Evolutionary conservation across 2,113 vertebrate species (phyloP), one percentile per base, ranked within the genome.

Genomic region (Rhinoptilus africanus): DNA sequence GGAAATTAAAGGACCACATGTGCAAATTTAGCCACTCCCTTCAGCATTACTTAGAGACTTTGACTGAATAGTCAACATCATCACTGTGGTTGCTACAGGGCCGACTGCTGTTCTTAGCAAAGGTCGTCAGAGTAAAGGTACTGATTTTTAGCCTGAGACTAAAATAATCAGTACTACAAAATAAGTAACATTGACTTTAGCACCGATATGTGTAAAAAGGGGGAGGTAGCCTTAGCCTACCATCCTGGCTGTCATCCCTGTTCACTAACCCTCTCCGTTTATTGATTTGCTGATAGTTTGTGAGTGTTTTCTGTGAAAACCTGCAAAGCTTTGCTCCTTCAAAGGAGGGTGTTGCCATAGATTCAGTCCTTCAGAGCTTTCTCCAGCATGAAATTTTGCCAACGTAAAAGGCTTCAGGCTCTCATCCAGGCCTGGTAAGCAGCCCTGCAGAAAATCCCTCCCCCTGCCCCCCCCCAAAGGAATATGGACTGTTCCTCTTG

Each of bases 391-490:
- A 63, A 59, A 30, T 72, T 41, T 0, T 73, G 53, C 35, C 14
- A 14, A 47, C 27, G 10, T 30, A 37, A 59, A 59, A 85, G 23
- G 32, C 34, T 79, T 89, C 19, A 64, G 35, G 45, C 18, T 56
- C 41, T 74, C 5, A 1, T 73, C 48, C 24, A 71, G 3, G 14
- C 41, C 35, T 24, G 17, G 54, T 56, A 21, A 69, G 30, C 3
- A 66, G 11, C 3, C n/a, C 30, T 20, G 18, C 12, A 76, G 66
- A 73, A 75, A 85, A 72, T 59, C 14, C 10, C 5, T 37, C 4
- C 20, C 32, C 17, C 2, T 3, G 2, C 3, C 2, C 4, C 11
- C 5, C 3, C 17, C 0, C 10, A 18, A 3, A 10, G 24, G 23
- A 47, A 76, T 47, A 17, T 1, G 5, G 35, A 27, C 30, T 67